These are phyloP conservation scores for Lasioglossum zephyrum DNA, from an alignment of 2,888 invertebrate genomes.

Conservation along the genomic window DNA sequence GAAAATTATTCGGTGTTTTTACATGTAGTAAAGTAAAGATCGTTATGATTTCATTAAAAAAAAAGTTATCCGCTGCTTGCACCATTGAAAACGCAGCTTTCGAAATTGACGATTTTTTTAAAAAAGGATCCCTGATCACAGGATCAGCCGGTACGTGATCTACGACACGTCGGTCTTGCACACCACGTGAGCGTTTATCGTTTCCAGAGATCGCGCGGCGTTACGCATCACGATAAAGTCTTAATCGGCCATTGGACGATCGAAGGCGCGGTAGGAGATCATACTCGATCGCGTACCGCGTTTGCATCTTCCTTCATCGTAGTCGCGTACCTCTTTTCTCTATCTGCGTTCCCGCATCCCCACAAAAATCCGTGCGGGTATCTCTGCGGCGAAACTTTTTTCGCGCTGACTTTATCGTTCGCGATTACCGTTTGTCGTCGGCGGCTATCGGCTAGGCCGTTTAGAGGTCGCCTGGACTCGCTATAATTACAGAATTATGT, in stretches of 20 bases:
- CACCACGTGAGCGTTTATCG: conserved; percentile 70
- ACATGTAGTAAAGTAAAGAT: too few species aligned
- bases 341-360: neutral
- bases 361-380: conserved; percentile 33
- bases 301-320: conserved; percentile 51
- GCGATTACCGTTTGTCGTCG: conserved; percentile 70
- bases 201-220: conserved; percentile 62
- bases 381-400: conserved; percentile 55
- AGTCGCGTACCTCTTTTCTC: neutral
- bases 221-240: conserved; percentile 67
- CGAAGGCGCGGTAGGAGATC: conserved; percentile 60
- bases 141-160: conserved; percentile 70
- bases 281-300: conserved; percentile 44
- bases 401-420: conserved; percentile 65
- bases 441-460: conserved; percentile 78
- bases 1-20: too few species aligned
- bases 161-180: conserved; percentile 65
- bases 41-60: too few species aligned
- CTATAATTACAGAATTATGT: conserved; percentile 77
- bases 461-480: conserved; percentile 77
- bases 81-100: neutral
- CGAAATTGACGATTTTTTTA: neutral
- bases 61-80: too few species aligned
- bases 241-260: conserved; percentile 70
- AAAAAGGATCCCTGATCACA: conserved; percentile 45